Evolutionary conservation across 2,888 invertebrate species (phyloP).

Genomic region (Timema cristinae): DNA sequence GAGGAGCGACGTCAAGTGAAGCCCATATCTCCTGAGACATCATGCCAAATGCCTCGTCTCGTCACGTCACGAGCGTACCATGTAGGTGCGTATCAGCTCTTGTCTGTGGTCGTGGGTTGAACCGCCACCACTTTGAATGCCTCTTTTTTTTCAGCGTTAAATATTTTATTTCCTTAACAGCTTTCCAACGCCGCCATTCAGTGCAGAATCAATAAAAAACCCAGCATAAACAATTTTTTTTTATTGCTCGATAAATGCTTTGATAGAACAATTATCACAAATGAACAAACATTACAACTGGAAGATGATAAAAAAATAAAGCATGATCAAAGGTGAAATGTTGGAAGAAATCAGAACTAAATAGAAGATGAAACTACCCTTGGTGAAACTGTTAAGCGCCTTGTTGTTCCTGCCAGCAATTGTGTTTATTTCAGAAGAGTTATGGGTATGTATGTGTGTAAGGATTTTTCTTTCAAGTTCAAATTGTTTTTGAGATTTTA

Average conservation of each 20-base stretch:
- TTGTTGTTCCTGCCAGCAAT: neutral
- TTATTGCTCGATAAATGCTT: too few relatives aligned
- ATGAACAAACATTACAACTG: too few relatives aligned
- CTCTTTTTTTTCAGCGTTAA: conserved; percentile 22
- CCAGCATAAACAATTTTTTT: too few relatives aligned
- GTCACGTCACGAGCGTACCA: too few relatives aligned
- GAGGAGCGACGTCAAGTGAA: conserved; percentile 5
- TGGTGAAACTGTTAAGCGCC: conserved; percentile 3
- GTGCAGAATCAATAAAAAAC: too few relatives aligned
- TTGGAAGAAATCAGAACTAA: neutral
- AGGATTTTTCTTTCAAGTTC: neutral
- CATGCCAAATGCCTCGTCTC: too few relatives aligned
- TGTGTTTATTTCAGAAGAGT: conserved; percentile 12
- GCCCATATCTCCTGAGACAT: neutral
- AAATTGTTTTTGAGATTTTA: too few relatives aligned
- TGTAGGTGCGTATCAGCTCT: conserved; percentile 10
- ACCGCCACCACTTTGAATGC: conserved; percentile 2
- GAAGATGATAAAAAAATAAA: too few relatives aligned
- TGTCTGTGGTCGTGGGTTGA: conserved; percentile 1
- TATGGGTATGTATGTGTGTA: conserved; percentile 22
- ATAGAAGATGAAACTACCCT: conserved; percentile 2
- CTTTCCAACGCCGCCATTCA: neutral
- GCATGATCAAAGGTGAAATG: neutral
- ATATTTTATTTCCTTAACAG: conserved; percentile 24
- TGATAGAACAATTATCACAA: too few relatives aligned